Conservation (phyloP, 2,113 vertebrate genomes). For the Neolamprologus brichardi region DNA sequence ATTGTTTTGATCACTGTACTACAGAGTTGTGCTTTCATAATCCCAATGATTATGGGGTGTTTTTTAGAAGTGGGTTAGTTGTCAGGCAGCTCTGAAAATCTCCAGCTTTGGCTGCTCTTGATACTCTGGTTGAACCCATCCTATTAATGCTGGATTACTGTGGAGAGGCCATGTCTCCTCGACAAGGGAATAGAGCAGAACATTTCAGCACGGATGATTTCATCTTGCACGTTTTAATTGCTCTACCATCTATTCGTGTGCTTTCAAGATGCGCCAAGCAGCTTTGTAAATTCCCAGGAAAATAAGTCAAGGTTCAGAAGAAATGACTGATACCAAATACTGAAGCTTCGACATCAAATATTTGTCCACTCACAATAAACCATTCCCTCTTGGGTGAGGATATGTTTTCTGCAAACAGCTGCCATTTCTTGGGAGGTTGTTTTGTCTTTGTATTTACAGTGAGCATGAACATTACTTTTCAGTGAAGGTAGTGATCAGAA, state of each 20-base stretch:
- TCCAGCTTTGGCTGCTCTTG: constrained; percentile 84
- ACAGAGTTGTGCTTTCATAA: constrained; percentile 75
- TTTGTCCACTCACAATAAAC: constrained; percentile 32
- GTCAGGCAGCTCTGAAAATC: constrained; percentile 82
- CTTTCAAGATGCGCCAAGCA: constrained; percentile 49
- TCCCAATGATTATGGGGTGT: constrained; percentile 80
- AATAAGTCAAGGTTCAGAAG: constrained; percentile 31
- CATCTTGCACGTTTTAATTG: constrained; percentile 81
- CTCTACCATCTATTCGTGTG: constrained; percentile 63
- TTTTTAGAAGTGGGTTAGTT: constrained; percentile 83
- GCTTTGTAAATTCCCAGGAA: constrained; percentile 32
- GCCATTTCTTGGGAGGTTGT: background rate
- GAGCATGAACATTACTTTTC: background rate
- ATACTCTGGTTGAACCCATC: constrained; percentile 88
- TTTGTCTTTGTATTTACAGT: constrained; percentile 1
- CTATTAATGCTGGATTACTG: constrained; percentile 84
- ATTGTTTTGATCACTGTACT: constrained; percentile 45
- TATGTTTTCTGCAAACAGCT: constrained; percentile 1
- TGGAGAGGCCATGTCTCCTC: constrained; percentile 68
- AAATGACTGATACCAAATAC: constrained; percentile 38
- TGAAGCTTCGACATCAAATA: constrained; percentile 42
- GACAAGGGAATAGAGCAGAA: constrained; percentile 78
- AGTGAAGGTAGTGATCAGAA: background rate
- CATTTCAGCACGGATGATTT: constrained; percentile 74
- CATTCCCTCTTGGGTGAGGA: background rate